A percentile compares a stretch with the other conserved stretches of the same genome.
Conservation (phyloP, 1,140 invertebrate genomes). For the Calliphora vicina region DNA sequence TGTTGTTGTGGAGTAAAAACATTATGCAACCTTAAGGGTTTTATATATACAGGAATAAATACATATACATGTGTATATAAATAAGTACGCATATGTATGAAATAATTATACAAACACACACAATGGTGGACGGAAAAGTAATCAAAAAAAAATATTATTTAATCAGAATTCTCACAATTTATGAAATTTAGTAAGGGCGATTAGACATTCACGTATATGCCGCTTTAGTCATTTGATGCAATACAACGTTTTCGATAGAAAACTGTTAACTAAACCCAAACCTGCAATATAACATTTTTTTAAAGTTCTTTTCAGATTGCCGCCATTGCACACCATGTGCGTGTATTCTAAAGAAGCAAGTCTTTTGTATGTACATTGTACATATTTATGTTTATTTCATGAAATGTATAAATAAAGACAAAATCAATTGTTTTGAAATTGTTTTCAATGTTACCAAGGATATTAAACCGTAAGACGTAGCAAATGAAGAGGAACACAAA, state of each 20-base stretch:
- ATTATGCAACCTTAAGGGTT: neutral
- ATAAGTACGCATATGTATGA: too few species aligned
- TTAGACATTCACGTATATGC: too few species aligned
- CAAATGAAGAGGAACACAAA: neutral
- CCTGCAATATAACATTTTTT: too few species aligned
- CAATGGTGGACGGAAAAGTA: neutral
- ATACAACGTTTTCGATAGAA: too few species aligned
- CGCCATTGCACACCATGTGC: neutral
- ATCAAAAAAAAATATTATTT: too few species aligned
- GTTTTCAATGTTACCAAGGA: slow-evolving; percentile 33
- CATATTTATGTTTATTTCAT: slow-evolving; percentile 18
- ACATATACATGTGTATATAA: neutral
- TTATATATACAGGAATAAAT: neutral
- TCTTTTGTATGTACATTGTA: too few species aligned
- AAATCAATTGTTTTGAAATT: slow-evolving; percentile 34
- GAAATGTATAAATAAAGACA: neutral
- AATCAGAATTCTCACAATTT: too few species aligned
- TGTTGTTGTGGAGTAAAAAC: neutral
- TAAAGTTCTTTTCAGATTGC: neutral
- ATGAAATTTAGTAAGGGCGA: too few species aligned
- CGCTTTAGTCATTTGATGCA: too few species aligned
- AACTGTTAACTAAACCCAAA: too few species aligned
- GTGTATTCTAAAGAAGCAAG: neutral
- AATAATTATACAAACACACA: neutral
- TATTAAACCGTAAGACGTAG: neutral